Evolutionary conservation across 2,797 vertebrate genomes (phyloP), one percentile per base, ranked within the genome.

Genomic region (Choloepus didactylus): DNA sequence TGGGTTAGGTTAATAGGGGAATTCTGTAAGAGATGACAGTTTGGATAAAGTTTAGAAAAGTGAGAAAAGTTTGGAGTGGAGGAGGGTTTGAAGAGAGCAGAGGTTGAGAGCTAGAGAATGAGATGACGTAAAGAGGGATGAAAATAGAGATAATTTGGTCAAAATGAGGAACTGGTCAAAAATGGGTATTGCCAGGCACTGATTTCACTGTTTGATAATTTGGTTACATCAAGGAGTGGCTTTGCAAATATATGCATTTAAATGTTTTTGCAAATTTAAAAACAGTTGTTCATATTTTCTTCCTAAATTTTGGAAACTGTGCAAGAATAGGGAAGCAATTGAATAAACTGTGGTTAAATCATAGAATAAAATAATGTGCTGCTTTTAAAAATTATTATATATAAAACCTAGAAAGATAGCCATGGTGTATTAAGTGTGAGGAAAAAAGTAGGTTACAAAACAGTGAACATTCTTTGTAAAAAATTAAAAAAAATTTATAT

Each of bases 201-300:
- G 41, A 31, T 88, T 95, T 95, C 51, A 81, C 51, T 75, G 87
- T 91, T 93, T 93, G 38, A 70, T 91, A 35, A 35, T 92, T 62
- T 85, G 64, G 66, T 87, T 89, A 88, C 2, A 77, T 23, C 70
- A 77, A n/a, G 19, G 92, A 90, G 29, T 75, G n/a, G 46, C 31
- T 93, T 94, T 90, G 56, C 31, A 77, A 77, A 67, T 64, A 59
- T 23, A 60, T 31, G 49, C 4, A 51, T 79, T 89, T 95, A 86
- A 81, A 67, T 38, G 5, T 59, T 88, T 35, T 75, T 67, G 46
- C 54, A 25, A n/a, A 67, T 59, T 81, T 91, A 62, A 82, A 96
- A 82, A 85, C 23, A 91, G 91, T 46, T 80, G 49, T 21, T 95
- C 38, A 54, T 72, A 69, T 62, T 75, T 89, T 86, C 84, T 70